Evolutionary conservation across 2,888 invertebrate genomes (phyloP), one percentile per base, ranked within the genome.

Genomic region (Anthoptus insignis): DNA sequence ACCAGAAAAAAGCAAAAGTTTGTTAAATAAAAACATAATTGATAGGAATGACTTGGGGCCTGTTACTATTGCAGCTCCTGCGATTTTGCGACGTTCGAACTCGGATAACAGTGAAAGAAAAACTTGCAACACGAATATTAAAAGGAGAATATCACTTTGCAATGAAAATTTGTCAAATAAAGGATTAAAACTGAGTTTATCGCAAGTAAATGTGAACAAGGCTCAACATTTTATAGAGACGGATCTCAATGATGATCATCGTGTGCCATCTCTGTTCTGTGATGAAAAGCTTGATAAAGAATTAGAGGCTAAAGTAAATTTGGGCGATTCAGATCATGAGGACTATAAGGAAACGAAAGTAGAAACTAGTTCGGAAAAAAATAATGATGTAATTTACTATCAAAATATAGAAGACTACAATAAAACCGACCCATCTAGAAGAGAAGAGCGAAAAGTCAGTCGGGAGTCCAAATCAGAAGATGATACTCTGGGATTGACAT

Each of bases 401-500:
- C 72, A 79, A n/a, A 82, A 82, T 67, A 67, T 75, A 3, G 79
- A 83, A 42, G 79, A 79, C 65, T 79, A 72, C 54, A 70, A 37
- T 7, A 56, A 54, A 61, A 58, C 79, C 81, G 66, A 80, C 1
- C 13, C n/a, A 3, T 27, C 53, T 16, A 75, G 57, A 84, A 82
- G 11, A 85, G 82, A 22, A 65, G 61, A 9, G 54, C 84, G 76
- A 71, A 78, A 72, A 72, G 88, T 84, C 72, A 79, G 82, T 29
- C 67, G 74, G 9, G 84, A 89, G n/a, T 72, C 79, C 8, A 76
- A 94, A 86, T 81, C 93, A 81, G 79, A 91, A 86, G 78, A 95
- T 93, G 89, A 95, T 92, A 86, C 91, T 5, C 89, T 90, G 0
- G 93, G 93, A 0, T 71, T 97, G 59, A 91, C 94, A 53, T 97